Percentiles rank a stretch among this genome's conserved stretches.
Evolutionary conservation across 2,797 vertebrate genomes (phyloP).

Genomic region (Leuciscus waleckii): DNA sequence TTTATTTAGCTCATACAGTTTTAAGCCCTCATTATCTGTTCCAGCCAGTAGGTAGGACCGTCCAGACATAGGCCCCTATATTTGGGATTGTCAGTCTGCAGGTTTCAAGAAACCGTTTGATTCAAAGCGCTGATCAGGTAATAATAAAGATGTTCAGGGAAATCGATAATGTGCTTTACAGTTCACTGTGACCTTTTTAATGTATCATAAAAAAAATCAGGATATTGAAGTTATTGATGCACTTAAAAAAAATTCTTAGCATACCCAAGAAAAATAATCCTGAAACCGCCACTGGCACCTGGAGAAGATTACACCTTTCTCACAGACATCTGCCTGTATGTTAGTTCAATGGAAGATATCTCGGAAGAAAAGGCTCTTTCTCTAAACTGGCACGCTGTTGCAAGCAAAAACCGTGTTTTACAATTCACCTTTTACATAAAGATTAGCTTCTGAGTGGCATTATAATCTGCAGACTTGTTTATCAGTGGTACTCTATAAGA

Average conservation of each 20-base stretch:
- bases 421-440: conserved; percentile 17
- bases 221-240: no score
- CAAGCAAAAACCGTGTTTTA: background rate
- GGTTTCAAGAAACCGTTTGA: no score
- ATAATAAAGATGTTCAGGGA: no score
- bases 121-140: no score
- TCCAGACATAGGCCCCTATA: background rate
- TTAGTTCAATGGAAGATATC: background rate
- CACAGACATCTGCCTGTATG: background rate
- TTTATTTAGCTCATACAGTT: no score
- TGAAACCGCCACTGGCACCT: no score
- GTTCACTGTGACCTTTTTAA: no score
- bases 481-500: conserved; percentile 21
- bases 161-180: no score
- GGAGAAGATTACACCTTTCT: background rate
- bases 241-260: no score
- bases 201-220: no score
- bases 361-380: background rate
- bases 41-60: background rate
- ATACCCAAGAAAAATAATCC: no score
- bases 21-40: background rate
- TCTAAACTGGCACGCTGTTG: background rate
- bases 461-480: conserved; percentile 28
- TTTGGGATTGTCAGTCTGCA: no score
- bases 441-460: conserved; percentile 22